Evolutionary conservation across 1,140 invertebrate species (phyloP), one percentile per base, ranked within the genome.

Genomic region (Apis laboriosa): DNA sequence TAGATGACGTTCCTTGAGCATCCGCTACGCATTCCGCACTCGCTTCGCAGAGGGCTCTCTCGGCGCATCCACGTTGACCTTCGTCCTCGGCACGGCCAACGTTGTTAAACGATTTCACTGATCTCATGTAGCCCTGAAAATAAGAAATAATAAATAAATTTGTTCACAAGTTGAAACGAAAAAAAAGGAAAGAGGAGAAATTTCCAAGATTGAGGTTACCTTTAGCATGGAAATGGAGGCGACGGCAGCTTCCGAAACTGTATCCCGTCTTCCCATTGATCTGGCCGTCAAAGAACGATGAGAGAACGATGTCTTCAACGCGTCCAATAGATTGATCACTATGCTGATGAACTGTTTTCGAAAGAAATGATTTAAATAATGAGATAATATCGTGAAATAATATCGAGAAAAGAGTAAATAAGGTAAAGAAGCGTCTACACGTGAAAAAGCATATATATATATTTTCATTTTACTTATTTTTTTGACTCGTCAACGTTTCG

Each of bases 241-340:
- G 58, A 98, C 95, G 5, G 97, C 97, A 21, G 97, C 97, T 89
- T 98, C 97, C 84, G 97, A 97, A 56, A 98, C 95, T 8, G 97
- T 96, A 92, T 98, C 97, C 89, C 97, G 97, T 91, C 95, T 96
- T 80, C 98, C 98, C 80, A 98, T 94, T 55, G 97, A 97, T 66
- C 97, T 95, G 43, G 97, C 97, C 0, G 96, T 94, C 80, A 98
- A 92, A 9, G 97, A 98, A 84, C 98, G 96, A 93, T 98, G 97
- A 12, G 97, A 98, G 95, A 98, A 98, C 53, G 97, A 98, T 12
- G 97, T 98, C 93, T 98, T 98, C 88, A 98, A 94, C 58, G 97
- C 97, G 88, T 98, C 97, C 94, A 98, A 94, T 51, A 98, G 95
- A 92, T 98, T 98, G 88, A 98, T 96, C 43, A 98, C 97, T 93